Percentiles rank a stretch among this genome's conserved stretches.
Conservation (phyloP, 2,888 invertebrate species). For the Plagodis dolabraria region DNA sequence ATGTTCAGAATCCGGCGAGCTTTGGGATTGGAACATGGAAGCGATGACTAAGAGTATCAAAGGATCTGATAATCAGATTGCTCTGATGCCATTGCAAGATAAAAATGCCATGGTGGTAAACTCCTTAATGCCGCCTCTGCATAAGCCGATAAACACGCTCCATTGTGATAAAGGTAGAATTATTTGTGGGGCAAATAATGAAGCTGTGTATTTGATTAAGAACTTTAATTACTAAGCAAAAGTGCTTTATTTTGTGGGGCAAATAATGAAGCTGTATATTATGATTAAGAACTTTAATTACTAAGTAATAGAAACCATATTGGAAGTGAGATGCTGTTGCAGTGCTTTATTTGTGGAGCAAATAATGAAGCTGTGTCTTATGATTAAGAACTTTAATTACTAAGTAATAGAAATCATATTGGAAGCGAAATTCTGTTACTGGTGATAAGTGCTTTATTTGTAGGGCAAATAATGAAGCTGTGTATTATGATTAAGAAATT, state of each 20-base stretch:
- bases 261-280: slow-evolving; percentile 94
- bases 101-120: slow-evolving; percentile 89
- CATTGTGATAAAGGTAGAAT: slow-evolving; percentile 91
- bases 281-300: slow-evolving; percentile 88
- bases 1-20: slow-evolving; percentile 91
- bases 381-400: no score
- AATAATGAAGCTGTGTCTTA: no score
- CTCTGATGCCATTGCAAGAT: slow-evolving; percentile 89
- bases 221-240: slow-evolving; percentile 79
- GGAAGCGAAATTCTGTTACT: no score
- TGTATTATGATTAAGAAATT: slow-evolving; percentile 91
- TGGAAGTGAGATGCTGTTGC: no score
- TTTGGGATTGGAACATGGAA: slow-evolving; percentile 95
- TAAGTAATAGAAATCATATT: no score
- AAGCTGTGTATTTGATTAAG: slow-evolving; percentile 93
- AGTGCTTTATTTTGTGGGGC: no score
- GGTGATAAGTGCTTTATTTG: no score
- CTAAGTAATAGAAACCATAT: slow-evolving; percentile 35
- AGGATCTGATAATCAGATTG: slow-evolving; percentile 70
- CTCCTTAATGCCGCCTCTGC: slow-evolving; percentile 89
- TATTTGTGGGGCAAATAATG: slow-evolving; percentile 94
- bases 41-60: slow-evolving; percentile 69
- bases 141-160: slow-evolving; percentile 92
- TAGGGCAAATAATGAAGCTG: slow-evolving; percentile 90
- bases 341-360: no score